phyloP scores from a whole-genome alignment of 1,140 invertebrate species.

The Anoplophora glabripennis region DNA sequence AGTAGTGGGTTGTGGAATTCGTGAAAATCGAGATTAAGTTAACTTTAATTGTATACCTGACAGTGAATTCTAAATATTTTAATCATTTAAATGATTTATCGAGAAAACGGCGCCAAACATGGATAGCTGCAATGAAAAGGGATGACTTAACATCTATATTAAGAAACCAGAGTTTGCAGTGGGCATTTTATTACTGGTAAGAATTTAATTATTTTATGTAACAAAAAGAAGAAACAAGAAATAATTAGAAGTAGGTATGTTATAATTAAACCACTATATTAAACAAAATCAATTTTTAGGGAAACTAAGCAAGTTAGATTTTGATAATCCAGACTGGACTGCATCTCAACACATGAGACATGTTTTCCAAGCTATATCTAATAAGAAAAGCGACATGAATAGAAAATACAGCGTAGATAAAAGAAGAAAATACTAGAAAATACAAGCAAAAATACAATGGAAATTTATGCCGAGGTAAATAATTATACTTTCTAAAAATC shows the following conservation, averaged over 20 bases:
- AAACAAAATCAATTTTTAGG: not conserved
- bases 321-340: not conserved
- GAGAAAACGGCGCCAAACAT: constrained; percentile 2
- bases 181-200: constrained; percentile 8
- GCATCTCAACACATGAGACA: not conserved
- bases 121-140: constrained; percentile 9
- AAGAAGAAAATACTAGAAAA: too few species aligned
- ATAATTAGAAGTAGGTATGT: not conserved
- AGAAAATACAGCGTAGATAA: not conserved
- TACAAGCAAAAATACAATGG: too few species aligned
- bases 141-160: constrained; percentile 4
- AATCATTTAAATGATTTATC: constrained; percentile 12
- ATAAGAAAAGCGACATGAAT: not conserved
- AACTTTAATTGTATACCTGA: not conserved
- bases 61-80: not conserved
- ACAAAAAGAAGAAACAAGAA: not conserved
- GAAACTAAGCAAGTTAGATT: constrained; percentile 1
- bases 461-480: too few species aligned
- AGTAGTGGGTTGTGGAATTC: constrained; percentile 7
- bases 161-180: constrained; percentile 1
- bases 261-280: not conserved
- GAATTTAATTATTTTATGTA: not conserved
- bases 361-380: not conserved
- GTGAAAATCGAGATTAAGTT: not conserved
- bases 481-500: too few species aligned